Evolutionary conservation across 2,113 vertebrate genomes (phyloP), one percentile per base, ranked within the genome.

Genomic region (Gallinago undulata): DNA sequence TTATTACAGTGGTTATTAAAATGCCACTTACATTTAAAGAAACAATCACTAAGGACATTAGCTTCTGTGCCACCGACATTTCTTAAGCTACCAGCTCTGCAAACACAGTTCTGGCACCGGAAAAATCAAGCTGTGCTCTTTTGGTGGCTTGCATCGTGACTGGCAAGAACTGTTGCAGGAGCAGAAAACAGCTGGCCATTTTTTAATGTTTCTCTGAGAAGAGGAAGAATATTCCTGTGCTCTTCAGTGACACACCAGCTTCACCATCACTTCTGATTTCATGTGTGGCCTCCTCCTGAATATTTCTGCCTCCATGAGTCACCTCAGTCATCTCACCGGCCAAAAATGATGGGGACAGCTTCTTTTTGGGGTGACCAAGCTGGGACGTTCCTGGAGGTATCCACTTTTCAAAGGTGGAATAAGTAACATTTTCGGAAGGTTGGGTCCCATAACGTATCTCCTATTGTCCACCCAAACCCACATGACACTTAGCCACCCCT

Each of bases 1-100:
- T 75, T 89, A 87, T 86, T 90, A 25, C 6, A 31, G 63, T 57
- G 27, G 56, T 90, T 90, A 90, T 74, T 93, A 86, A 93, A 84
- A 93, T 72, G 56, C 24, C 51, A 64, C 66, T 76, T 75, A 33
- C 6, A 22, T 90, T 93, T 93, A 86, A 88, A 90, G 73, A 84
- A 94, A 70, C 10, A 39, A 74, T 75, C 88, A 79, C 24, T 72
- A 35, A 72, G 64, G 39, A 56, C 35, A 53, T 89, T 77, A 68
- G 2, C 17, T 93, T 59, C 11, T 6, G 5, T 41, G 9, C 14
- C 70, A 67, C 3, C 56, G 28, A 74, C 59, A 70, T 31, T 74
- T 94, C 48, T 83, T 77, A 67, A 78, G 16, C 41, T 45, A 50
- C 10, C 17, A n/a, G 13, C 15, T 63, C 47, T 86, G 59, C 22